A percentile compares a stretch with the other conserved stretches of the same genome.
phyloP scores from a whole-genome alignment of 2,888 invertebrate genomes.

The Luperina testacea region DNA sequence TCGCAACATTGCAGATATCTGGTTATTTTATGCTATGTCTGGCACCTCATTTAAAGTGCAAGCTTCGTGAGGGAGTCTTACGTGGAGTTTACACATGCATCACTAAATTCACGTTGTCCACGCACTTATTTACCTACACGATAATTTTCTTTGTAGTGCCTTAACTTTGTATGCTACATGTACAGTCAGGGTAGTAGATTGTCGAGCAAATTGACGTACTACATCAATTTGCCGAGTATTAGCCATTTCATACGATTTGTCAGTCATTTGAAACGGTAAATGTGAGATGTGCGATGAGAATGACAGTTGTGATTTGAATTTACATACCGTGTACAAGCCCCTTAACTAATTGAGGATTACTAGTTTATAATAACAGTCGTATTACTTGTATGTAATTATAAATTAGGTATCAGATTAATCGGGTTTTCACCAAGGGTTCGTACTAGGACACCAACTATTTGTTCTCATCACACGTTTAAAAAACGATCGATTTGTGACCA shows the following conservation, averaged over 20 bases:
- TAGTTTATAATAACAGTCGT: background rate
- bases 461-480: background rate
- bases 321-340: no score
- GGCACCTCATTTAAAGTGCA: background rate
- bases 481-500: background rate
- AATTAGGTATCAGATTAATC: background rate
- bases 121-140: background rate
- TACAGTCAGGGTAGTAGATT: background rate
- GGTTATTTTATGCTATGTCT: no score
- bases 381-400: background rate
- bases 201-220: background rate
- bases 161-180: background rate
- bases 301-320: background rate
- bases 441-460: background rate
- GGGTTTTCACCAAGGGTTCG: background rate
- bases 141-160: background rate
- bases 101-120: no score
- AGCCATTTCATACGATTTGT: background rate
- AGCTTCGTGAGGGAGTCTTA: no score
- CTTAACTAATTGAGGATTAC: background rate
- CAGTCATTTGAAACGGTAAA: no score
- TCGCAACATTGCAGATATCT: background rate
- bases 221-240: no score
- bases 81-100: background rate
- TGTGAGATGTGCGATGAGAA: background rate